A percentile compares a stretch with the other conserved stretches of the same genome.
These are phyloP conservation scores for Serripes groenlandicus DNA, from an alignment of 2,888 invertebrate species.

Conservation along the genomic window DNA sequence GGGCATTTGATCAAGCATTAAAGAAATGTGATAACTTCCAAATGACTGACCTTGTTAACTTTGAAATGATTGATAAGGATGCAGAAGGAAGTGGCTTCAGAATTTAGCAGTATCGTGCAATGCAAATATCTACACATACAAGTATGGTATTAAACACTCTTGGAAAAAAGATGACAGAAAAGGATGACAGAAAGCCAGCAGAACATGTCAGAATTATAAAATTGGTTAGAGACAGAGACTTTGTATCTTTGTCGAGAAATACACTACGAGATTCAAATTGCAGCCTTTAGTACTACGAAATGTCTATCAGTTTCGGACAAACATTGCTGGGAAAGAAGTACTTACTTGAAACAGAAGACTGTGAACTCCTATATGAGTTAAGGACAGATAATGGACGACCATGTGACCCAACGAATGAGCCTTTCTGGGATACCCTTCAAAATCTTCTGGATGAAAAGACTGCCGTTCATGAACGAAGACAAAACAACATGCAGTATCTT, in stretches of 20 bases:
- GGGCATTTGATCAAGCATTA: neutral
- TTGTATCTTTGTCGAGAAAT: neutral
- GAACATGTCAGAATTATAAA: neutral
- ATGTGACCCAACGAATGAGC: conserved; percentile 24
- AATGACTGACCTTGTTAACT: neutral
- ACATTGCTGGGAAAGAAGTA: neutral
- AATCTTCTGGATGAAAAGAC: conserved; percentile 32
- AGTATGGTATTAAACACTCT: neutral
- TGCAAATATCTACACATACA: no score
- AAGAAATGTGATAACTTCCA: neutral
- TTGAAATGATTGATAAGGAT: neutral
- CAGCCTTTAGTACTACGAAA: neutral
- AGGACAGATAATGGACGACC: conserved; percentile 43
- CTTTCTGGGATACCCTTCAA: conserved; percentile 40
- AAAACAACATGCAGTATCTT: conserved; percentile 16
- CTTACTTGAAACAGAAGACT: neutral
- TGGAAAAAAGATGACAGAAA: neutral
- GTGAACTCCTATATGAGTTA: neutral
- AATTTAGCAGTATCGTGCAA: no score
- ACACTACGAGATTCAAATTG: neutral
- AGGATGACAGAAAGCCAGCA: neutral
- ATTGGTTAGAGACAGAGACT: neutral
- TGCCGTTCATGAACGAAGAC: conserved; percentile 55
- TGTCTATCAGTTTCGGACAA: neutral
- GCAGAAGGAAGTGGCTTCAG: neutral